A percentile compares a stretch with the other conserved stretches of the same genome.
phyloP scores from a whole-genome alignment of 2,113 vertebrate species.

The Panthera uncia region DNA sequence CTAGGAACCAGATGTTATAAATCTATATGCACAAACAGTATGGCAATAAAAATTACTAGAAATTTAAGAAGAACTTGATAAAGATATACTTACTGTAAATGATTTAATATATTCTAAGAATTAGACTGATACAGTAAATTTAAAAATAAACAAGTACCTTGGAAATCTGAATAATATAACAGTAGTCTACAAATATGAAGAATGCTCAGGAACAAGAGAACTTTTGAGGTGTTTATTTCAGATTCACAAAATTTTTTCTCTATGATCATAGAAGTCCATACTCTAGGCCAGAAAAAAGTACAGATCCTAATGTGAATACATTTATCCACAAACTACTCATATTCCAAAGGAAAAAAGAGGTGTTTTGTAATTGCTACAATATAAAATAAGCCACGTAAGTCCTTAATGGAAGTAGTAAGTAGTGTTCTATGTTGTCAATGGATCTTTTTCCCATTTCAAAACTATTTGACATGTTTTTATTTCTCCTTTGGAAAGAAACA shows the following conservation, averaged over 20 bases:
- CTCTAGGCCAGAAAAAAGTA: not conserved
- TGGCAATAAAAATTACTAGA: not conserved
- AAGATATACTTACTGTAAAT: not conserved
- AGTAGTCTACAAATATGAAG: not conserved
- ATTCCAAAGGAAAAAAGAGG: not conserved
- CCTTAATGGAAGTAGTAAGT: not conserved
- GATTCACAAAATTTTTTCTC: not conserved
- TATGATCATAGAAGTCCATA: not conserved
- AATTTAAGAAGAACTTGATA: not conserved
- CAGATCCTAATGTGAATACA: not conserved
- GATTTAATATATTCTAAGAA: not conserved
- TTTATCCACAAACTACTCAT: not conserved
- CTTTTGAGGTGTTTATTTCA: not conserved
- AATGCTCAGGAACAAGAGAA: not conserved
- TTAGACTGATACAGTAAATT: not conserved
- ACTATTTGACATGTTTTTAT: not conserved
- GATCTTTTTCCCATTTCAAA: constrained; percentile 28
- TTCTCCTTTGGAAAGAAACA: not conserved
- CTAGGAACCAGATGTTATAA: not conserved
- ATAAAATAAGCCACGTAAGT: not conserved
- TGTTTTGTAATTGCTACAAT: not conserved
- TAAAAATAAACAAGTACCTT: not conserved
- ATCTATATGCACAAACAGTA: not conserved
- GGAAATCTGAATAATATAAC: not conserved
- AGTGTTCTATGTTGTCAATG: not conserved